Evolutionary conservation across 2,888 invertebrate species (phyloP).

Genomic region (Silvanus unidentatus): DNA sequence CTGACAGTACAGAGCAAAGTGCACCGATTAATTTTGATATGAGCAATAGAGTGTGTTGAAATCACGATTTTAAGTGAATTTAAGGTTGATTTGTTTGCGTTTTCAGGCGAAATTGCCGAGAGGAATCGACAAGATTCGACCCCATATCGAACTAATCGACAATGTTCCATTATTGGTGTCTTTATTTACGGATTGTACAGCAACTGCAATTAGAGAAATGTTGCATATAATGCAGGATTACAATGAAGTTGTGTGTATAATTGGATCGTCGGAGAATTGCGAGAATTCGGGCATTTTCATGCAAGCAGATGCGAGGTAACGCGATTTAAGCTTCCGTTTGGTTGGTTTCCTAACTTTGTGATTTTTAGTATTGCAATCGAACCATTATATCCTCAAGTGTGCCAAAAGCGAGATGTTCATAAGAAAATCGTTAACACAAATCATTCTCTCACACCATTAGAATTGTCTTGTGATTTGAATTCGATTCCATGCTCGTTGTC

Average conservation of each 20-base stretch:
- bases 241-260: conserved; percentile 90
- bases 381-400: conserved; percentile 87
- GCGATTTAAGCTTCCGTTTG: conserved; percentile 10
- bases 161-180: conserved; percentile 96
- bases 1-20: conserved; percentile 86
- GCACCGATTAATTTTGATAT: conserved; percentile 89
- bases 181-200: conserved; percentile 94
- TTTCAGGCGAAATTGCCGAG: conserved; percentile 85
- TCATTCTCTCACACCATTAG: conserved; percentile 59
- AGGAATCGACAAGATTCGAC: conserved; percentile 94
- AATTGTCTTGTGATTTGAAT: conserved; percentile 76
- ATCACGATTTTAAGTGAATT: not conserved
- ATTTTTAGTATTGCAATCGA: conserved; percentile 79
- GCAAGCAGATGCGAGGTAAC: conserved; percentile 86
- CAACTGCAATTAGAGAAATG: conserved; percentile 89
- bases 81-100: not conserved
- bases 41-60: conserved; percentile 68
- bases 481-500: conserved; percentile 84
- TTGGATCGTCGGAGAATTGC: conserved; percentile 87
- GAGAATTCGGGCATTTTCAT: conserved; percentile 89
- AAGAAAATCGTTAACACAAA: conserved; percentile 21
- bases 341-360: conserved; percentile 8
- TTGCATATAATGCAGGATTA: conserved; percentile 93
- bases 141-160: conserved; percentile 91
- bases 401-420: conserved; percentile 54